Base-by-base conservation (phyloP, 2,797 vertebrate genomes). In the Tapera naevia region DNA sequence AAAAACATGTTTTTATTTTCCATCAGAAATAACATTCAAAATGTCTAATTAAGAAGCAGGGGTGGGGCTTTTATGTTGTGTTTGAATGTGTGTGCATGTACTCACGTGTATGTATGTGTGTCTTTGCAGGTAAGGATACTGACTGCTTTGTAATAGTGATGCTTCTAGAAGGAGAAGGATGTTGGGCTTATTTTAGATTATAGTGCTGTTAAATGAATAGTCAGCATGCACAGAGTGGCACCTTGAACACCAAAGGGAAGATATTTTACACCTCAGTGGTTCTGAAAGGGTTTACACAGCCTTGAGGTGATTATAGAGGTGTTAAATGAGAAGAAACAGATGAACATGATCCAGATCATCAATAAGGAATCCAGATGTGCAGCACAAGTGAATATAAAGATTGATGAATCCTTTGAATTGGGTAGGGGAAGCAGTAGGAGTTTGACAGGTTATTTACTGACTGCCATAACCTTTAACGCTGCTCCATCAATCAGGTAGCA, bases 391-490 rank as follows among this genome's bases (percentile, higher is more conserved):
- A 96, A 86, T 94, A 85, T 57, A 95, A 93, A 97, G 96, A 96
- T 95, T 94, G 94, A 97, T 95, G 96, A 96, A 94, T 94, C 94
- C 93, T 96, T 96, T 94, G 94, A 97, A 96, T 93, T 64, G 91
- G 81, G 79, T 91, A 93, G 80, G 80, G 78, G 80, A 96, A 97
- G 80, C 96, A 89, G 93, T 88, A 93, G 95, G 95, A 88, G 65
- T 94, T 80, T 97, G 97, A 97, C 96, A 97, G 94, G 93, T 97
- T 97, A 95, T 97, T 97, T 97, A 97, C 93, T 91, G 95, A 89
- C 88, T 96, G 94, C 93, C 91, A 95, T 95, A 96, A 94, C 89
- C 86, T 92, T 93, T 95, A 97, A 96, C 94, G 91, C 81, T 91
- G 94, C 45, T 96, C 76, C 80, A 95, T 97, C 97, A 96, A 97